Conservation (phyloP, 1,140 invertebrate species). For the Charaxes varanes region DNA sequence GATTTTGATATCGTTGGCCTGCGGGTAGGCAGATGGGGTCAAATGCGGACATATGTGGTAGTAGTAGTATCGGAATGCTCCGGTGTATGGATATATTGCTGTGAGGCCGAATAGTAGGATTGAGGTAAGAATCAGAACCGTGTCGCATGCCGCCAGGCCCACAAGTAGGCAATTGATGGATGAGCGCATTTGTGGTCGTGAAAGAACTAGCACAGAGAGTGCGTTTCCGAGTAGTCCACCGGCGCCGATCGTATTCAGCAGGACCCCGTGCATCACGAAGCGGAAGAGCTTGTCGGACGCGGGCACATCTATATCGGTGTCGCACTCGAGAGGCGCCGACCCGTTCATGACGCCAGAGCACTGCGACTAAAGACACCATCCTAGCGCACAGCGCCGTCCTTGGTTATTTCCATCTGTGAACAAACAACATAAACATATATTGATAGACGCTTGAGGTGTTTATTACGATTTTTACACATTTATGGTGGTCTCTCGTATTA, state of each 20-base stretch:
- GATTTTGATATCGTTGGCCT: too few relatives aligned
- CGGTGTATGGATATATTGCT: slow-evolving; percentile 87
- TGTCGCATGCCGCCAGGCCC: slow-evolving; percentile 93
- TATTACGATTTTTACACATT: too few relatives aligned
- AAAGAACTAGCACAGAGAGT: slow-evolving; percentile 92
- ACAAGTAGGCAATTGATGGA: slow-evolving; percentile 95
- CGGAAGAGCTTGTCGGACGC: slow-evolving; percentile 76
- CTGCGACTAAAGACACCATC: too few relatives aligned
- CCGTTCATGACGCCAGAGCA: slow-evolving; percentile 42
- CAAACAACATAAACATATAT: too few relatives aligned
- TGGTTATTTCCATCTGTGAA: too few relatives aligned
- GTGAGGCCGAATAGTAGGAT: slow-evolving; percentile 91
- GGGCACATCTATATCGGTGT: slow-evolving; percentile 64
- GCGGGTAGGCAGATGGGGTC: slow-evolving; percentile 88
- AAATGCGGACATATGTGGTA: slow-evolving; percentile 87
- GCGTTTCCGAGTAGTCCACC: slow-evolving; percentile 93
- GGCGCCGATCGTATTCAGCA: slow-evolving; percentile 87
- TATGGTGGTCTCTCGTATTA: too few relatives aligned
- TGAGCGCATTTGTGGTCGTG: slow-evolving; percentile 93
- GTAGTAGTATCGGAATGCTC: slow-evolving; percentile 84
- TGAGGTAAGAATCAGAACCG: slow-evolving; percentile 89
- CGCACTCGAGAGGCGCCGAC: slow-evolving; percentile 47
- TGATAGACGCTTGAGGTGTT: too few relatives aligned
- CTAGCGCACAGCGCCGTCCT: slow-evolving; percentile 21
- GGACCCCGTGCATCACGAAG: slow-evolving; percentile 89